Evolutionary conservation across 2,888 invertebrate genomes (phyloP), one percentile per base, ranked within the genome.

Genomic region (Chloroclysta siterata): DNA sequence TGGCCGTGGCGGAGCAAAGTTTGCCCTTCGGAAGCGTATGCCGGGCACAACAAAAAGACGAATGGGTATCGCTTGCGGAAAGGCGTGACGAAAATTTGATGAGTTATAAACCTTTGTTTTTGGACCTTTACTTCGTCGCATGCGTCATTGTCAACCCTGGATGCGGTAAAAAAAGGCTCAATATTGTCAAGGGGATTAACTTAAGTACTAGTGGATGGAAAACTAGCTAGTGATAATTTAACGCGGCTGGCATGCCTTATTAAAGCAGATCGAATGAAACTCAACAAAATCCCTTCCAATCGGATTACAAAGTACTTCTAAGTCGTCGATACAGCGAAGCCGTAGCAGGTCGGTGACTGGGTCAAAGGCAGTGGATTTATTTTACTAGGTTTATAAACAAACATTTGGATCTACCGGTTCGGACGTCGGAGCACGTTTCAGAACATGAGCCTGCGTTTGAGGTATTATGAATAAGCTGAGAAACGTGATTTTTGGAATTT

Each of bases 291-390:
- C 73, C 69, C 61, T 46, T 65, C 44, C 74, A 87, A 88, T 86
- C 83, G 81, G 84, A 85, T 88, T 86, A 85, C 75, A 70, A 64
- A 69, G 52, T 60, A 63, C 59, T 39, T 47, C 28, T 53, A 44
- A 50, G 75, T 72, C 77, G 72, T 78, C 73, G 71, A 75, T 75
- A 76, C 71, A 74, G 74, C 62, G 85, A 87, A 82, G 73, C 83
- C 86, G 53, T 78, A 80, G 69, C 53, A 42, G 74, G 56, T 57
- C 66, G 69, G 74, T 62, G 76, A 81, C 75, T 84, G 76, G 85
- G 84, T 83, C 83, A 84, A 81, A 82, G 80, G 74, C 78, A 77
- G 72, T 70, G 70, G 75, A 74, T 79, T 79, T 73, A 76, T 75
- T 72, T 69, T 65, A 67, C 65, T 70, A 55, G 66, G 69, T 69